These are phyloP conservation scores for Gerris lacustris DNA, from an alignment of 2,888 invertebrate genomes.

Conservation along the genomic window DNA sequence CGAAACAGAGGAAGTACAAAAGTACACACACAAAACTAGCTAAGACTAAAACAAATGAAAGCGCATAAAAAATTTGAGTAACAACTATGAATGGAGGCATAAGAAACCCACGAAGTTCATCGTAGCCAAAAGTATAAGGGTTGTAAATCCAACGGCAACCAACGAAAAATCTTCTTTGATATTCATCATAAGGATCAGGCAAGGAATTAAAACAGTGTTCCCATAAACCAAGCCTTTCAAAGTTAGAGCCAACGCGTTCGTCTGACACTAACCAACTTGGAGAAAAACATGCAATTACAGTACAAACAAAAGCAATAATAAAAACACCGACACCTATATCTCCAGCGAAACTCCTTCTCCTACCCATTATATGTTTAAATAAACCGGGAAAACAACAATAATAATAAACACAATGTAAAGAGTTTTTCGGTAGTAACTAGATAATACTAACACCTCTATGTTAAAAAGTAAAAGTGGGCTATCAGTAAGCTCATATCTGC, in stretches of 20 bases:
- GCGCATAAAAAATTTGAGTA: slow-evolving; percentile 85
- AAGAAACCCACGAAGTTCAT: slow-evolving; percentile 74
- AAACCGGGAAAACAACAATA: slow-evolving; percentile 23
- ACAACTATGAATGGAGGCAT: slow-evolving; percentile 86
- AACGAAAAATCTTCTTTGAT: slow-evolving; percentile 74
- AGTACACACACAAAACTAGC: slow-evolving; percentile 63
- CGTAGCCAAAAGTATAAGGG: slow-evolving; percentile 83
- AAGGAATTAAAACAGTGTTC: slow-evolving; percentile 87
- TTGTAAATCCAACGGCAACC: slow-evolving; percentile 96
- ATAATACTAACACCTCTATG: not conserved
- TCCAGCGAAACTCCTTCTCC: slow-evolving; percentile 67
- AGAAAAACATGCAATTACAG: slow-evolving; percentile 81
- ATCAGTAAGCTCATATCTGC: not conserved
- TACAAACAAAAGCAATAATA: slow-evolving; percentile 64
- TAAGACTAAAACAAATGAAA: slow-evolving; percentile 68
- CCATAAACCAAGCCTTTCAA: slow-evolving; percentile 85
- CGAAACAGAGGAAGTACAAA: slow-evolving; percentile 71
- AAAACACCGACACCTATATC: slow-evolving; percentile 73
- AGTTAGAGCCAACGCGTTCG: slow-evolving; percentile 71
- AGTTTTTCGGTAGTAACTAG: too few relatives aligned
- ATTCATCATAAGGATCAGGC: slow-evolving; percentile 67
- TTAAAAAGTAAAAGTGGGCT: not conserved
- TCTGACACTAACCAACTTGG: slow-evolving; percentile 92
- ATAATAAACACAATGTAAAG: too few relatives aligned
- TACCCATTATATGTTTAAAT: slow-evolving; percentile 41